Evolutionary conservation across 2,113 vertebrate species (phyloP).

Genomic region (Hemicordylus capensis): DNA sequence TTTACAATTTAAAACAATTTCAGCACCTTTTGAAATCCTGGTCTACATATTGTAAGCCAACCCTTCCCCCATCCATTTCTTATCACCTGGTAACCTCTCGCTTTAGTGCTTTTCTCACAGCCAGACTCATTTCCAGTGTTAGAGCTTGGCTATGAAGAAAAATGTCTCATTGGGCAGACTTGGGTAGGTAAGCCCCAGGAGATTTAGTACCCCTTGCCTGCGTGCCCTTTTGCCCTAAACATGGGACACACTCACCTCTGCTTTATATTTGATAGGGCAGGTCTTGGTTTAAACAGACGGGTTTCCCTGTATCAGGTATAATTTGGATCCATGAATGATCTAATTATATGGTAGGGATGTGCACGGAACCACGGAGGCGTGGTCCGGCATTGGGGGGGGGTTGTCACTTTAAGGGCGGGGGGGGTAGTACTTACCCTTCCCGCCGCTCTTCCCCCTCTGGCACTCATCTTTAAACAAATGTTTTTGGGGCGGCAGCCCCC

Average conservation of each 20-base stretch:
- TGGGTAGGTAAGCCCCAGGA: not conserved
- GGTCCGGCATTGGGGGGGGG: no score
- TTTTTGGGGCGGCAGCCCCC: no score
- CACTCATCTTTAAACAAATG: no score
- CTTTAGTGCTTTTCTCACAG: not conserved
- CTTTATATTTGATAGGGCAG: not conserved
- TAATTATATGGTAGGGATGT: not conserved
- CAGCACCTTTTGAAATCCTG: not conserved
- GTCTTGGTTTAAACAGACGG: not conserved
- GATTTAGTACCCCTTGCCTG: not conserved
- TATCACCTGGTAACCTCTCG: not conserved
- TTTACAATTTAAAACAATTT: not conserved
- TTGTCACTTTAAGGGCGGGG: no score
- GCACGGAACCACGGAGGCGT: no score
- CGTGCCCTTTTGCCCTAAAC: not conserved
- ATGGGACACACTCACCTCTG: not conserved
- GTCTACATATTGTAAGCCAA: not conserved
- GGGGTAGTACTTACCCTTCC: no score
- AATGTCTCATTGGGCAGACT: not conserved
- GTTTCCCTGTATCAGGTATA: not conserved
- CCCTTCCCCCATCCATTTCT: not conserved
- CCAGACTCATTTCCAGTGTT: not conserved
- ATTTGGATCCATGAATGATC: not conserved
- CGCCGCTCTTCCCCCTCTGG: no score
- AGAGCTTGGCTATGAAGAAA: not conserved